Percentiles rank a stretch among this genome's conserved stretches.
These are phyloP conservation scores for Trachelus stipa DNA, from an alignment of 2,888 invertebrate species.

Conservation along the genomic window DNA sequence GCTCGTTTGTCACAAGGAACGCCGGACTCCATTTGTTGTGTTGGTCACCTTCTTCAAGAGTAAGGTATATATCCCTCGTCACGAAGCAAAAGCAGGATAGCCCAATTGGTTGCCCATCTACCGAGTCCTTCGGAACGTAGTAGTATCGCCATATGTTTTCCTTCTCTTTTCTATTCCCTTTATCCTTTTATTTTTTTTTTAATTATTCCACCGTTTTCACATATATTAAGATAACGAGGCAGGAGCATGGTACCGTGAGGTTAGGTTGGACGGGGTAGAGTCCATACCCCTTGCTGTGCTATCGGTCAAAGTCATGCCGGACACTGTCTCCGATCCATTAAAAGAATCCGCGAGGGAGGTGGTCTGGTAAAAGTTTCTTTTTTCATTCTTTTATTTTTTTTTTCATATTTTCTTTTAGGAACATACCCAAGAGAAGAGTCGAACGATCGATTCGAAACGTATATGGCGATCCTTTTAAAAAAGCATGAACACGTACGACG, in stretches of 20 bases:
- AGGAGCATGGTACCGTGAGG: neutral
- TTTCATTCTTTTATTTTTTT: constrained; percentile 24
- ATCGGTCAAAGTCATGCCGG: constrained; percentile 58
- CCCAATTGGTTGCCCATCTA: neutral
- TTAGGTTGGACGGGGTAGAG: constrained; percentile 7
- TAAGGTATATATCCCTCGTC: constrained; percentile 18
- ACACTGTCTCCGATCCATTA: constrained; percentile 38
- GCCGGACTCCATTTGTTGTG: constrained; percentile 42
- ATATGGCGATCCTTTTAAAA: constrained; percentile 1
- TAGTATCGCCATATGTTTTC: neutral
- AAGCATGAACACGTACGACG: neutral
- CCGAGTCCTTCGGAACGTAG: neutral
- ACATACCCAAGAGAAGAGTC: constrained; percentile 24
- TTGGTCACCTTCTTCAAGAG: constrained; percentile 19
- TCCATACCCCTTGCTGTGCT: constrained; percentile 41
- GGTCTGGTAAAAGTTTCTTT: neutral
- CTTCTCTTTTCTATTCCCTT: neutral
- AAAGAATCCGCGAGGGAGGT: constrained; percentile 13
- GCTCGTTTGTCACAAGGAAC: constrained; percentile 61
- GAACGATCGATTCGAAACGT: constrained; percentile 7
- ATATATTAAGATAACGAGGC: constrained; percentile 51
- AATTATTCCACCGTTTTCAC: constrained; percentile 45
- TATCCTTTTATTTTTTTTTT: constrained; percentile 23
- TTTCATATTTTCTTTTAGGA: constrained; percentile 18
- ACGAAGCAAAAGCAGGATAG: constrained; percentile 6